These are phyloP conservation scores for Acrobeloides nanus DNA, from an alignment of 2,888 invertebrate genomes.

Conservation along the genomic window DNA sequence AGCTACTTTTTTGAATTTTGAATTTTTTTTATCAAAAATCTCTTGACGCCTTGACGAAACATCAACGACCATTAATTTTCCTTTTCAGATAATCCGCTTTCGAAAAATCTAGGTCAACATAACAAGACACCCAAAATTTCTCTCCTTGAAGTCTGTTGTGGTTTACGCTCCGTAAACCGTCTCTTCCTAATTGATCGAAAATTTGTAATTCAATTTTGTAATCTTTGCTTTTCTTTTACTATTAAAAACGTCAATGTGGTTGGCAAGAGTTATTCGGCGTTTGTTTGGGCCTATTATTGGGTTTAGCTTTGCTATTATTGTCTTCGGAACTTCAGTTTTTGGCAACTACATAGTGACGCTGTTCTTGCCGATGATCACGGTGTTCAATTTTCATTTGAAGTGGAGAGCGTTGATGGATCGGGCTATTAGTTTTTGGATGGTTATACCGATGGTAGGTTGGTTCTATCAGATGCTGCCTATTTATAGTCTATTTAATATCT, in stretches of 20 bases:
- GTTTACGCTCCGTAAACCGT: neutral
- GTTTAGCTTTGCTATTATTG: slow-evolving; percentile 22
- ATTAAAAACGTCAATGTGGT: slow-evolving; percentile 9
- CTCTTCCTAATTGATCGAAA: neutral
- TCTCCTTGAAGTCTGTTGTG: too few relatives aligned
- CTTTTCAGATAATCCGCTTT: too few relatives aligned
- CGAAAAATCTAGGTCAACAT: too few relatives aligned
- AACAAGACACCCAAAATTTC: too few relatives aligned
- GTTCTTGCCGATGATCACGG: slow-evolving; percentile 37
- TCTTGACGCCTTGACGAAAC: too few relatives aligned
- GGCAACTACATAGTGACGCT: slow-evolving; percentile 49
- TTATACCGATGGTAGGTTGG: slow-evolving; percentile 44
- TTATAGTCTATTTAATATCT: neutral
- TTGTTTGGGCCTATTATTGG: slow-evolving; percentile 26
- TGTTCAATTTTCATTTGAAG: slow-evolving; percentile 31
- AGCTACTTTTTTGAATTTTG: too few relatives aligned
- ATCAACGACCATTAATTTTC: too few relatives aligned
- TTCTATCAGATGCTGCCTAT: too few relatives aligned
- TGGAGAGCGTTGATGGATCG: slow-evolving; percentile 48
- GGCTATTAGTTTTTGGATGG: slow-evolving; percentile 51
- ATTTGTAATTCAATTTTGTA: neutral
- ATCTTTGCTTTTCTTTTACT: neutral
- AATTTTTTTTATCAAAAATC: too few relatives aligned
- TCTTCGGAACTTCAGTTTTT: slow-evolving; percentile 23
- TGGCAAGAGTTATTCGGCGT: slow-evolving; percentile 9